phyloP scores from a whole-genome alignment of 2,797 vertebrate genomes.

The Phylloscopus collybita region DNA sequence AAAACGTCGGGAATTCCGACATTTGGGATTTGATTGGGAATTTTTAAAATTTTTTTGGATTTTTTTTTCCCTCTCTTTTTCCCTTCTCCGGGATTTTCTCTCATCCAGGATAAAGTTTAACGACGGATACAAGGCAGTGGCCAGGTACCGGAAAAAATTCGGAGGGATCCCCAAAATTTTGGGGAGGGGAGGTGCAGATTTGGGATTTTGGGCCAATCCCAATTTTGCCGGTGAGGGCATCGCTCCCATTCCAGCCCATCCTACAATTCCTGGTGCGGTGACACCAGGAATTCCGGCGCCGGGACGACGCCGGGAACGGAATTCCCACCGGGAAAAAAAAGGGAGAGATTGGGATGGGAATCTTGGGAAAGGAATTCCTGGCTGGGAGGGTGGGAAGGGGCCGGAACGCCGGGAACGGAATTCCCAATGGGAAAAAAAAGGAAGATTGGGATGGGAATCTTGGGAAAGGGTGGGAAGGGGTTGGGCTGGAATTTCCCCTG shows the following conservation, averaged over 20 bases:
- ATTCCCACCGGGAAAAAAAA: neutral
- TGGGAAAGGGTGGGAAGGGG: too few relatives aligned
- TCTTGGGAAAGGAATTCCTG: neutral
- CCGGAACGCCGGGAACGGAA: too few relatives aligned
- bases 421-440: too few relatives aligned
- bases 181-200: rapidly evolving
- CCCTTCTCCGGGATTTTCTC: neutral
- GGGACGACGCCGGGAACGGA: neutral
- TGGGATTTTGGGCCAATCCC: neutral
- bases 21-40: rapidly evolving
- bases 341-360: neutral
- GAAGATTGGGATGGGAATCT: too few relatives aligned
- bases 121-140: conserved; percentile 68
- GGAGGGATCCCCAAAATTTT: neutral
- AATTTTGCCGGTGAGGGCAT: neutral
- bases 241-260: neutral
- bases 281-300: neutral
- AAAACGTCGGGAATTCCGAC: neutral
- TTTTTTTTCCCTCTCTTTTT: neutral
- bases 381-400: neutral
- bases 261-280: neutral
- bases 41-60: too few relatives aligned
- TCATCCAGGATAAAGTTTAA: conserved; percentile 58
- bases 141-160: conserved; percentile 53
- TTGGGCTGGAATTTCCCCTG: neutral